A percentile compares a stretch with the other conserved stretches of the same genome.
Evolutionary conservation across 2,113 vertebrate genomes (phyloP).

Genomic region (Cryptoleucopteryx plumbea): DNA sequence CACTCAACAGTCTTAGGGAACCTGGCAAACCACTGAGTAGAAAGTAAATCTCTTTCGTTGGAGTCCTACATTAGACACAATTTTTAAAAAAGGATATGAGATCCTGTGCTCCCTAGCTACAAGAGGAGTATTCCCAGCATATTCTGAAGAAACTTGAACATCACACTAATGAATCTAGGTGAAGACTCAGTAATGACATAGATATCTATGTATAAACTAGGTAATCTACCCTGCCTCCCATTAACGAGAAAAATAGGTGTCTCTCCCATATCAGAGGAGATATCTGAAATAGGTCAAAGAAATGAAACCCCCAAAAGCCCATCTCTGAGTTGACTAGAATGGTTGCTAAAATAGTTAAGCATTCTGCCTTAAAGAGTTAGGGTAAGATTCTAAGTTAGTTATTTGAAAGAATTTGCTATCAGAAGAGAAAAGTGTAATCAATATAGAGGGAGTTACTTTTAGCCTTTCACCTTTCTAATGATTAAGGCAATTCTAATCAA

Average conservation of each 20-base stretch:
- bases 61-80: not conserved
- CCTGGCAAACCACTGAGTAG: not conserved
- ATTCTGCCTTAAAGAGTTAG: not conserved
- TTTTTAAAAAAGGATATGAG: not conserved
- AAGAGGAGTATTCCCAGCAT: not conserved
- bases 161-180: not conserved
- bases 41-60: not conserved
- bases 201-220: not conserved
- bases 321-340: not conserved
- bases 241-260: not conserved
- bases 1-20: not conserved
- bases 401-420: not conserved
- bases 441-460: not conserved
- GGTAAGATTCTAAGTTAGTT: not conserved
- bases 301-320: not conserved
- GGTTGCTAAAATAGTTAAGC: not conserved
- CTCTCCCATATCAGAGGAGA: rapidly evolving
- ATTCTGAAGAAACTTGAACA: not conserved
- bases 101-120: not conserved
- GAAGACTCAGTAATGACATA: not conserved
- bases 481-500: not conserved
- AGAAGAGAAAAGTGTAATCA: not conserved
- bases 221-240: rapidly evolving
- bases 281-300: not conserved
- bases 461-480: not conserved